Evolutionary conservation across 2,113 vertebrate species (phyloP).

Genomic region (Leptobrachium leishanense): DNA sequence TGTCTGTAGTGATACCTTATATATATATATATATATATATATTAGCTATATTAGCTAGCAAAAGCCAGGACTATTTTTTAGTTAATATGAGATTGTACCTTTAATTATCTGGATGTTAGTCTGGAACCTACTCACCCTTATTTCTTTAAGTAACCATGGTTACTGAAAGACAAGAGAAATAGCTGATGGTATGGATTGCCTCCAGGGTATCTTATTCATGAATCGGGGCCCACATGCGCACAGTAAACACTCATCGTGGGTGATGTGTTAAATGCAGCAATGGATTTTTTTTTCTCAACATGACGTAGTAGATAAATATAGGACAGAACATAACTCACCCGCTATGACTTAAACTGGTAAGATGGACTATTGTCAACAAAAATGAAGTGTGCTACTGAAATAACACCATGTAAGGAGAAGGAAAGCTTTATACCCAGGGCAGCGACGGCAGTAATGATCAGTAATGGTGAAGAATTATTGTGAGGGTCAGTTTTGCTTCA

Average conservation of each 20-base stretch:
- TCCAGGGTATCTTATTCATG: slow-evolving; percentile 32
- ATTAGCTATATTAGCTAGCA: too few relatives aligned
- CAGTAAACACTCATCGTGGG: slow-evolving; percentile 25
- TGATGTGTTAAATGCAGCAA: slow-evolving; percentile 18
- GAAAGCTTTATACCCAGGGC: too few relatives aligned
- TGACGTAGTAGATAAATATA: slow-evolving; percentile 11
- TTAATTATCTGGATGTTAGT: not conserved
- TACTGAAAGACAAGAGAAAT: slow-evolving; percentile 22
- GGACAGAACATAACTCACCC: not conserved
- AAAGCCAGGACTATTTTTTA: not conserved
- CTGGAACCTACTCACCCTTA: slow-evolving; percentile 12
- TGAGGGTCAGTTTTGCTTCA: too few relatives aligned
- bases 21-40: too few relatives aligned
- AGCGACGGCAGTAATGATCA: too few relatives aligned
- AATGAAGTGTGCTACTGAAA: too few relatives aligned
- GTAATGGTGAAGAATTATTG: too few relatives aligned
- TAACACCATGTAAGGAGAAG: too few relatives aligned
- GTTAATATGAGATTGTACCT: not conserved
- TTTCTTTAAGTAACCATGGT: slow-evolving; percentile 25
- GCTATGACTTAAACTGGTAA: not conserved
- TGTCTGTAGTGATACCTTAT: too few relatives aligned
- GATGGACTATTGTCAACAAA: not conserved
- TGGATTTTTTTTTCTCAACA: too few relatives aligned
- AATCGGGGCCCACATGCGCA: slow-evolving; percentile 7
- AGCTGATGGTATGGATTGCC: slow-evolving; percentile 17